Conservation (phyloP, 2,113 vertebrate genomes). For the Callipepla californica region DNA sequence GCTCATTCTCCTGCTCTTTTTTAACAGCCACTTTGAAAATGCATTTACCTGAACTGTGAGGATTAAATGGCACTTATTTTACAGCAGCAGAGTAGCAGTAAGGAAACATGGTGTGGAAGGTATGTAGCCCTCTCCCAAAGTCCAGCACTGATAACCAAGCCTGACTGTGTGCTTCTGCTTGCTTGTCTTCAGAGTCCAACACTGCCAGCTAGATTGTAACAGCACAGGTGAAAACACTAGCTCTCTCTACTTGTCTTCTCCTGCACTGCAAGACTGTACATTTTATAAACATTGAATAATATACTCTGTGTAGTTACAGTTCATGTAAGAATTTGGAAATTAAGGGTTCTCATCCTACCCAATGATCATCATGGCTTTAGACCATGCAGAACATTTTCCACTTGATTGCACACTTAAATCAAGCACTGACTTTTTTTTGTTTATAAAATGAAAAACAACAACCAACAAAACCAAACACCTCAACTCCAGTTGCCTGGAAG, state of each 20-base stretch:
- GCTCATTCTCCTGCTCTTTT: background rate
- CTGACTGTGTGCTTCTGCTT: background rate
- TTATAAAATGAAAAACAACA: background rate
- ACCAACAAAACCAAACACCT: background rate
- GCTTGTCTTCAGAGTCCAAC: fast-evolving
- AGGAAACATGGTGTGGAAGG: background rate
- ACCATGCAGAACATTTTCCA: slow-evolving; percentile 38
- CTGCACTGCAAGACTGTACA: background rate
- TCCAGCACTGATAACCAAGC: background rate
- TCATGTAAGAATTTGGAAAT: background rate
- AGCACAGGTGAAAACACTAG: background rate
- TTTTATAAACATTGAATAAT: background rate
- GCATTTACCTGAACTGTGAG: background rate
- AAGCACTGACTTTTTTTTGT: background rate
- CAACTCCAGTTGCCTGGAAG: background rate
- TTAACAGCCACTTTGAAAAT: background rate
- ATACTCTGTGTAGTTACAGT: background rate
- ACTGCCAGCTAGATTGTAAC: background rate
- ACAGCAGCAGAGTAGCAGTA: background rate
- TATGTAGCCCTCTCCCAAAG: background rate
- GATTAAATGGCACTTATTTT: background rate
- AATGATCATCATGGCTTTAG: background rate
- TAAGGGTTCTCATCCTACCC: background rate
- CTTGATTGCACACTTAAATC: background rate
- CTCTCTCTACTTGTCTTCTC: background rate